Base-by-base conservation (phyloP, 2,888 invertebrate genomes). In the Gortyna flavago region DNA sequence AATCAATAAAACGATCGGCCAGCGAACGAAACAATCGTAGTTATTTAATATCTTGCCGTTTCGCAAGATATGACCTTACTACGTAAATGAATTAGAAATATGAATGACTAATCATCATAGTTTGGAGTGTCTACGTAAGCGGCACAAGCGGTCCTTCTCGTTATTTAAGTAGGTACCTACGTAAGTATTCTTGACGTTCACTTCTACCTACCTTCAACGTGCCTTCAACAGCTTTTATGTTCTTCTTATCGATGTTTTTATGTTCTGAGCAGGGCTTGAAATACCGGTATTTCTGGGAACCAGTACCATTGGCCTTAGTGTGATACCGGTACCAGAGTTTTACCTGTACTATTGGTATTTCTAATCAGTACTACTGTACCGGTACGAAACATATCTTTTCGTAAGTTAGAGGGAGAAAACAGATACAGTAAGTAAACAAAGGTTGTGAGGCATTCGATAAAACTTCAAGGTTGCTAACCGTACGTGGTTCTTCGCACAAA, bases 1-100 rank as follows among this genome's bases (percentile, higher is more conserved):
- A 93, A 96, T 96, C 96, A 93, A 94, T 94, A 93, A 93, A 94
- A 89, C 92, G 93, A 95, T 95, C 95, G 90, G 86, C 79, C 86
- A 90, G 87, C 85, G 86, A 87, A 88, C 87, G 90, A 91, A 95
- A 95, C 95, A 95, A 95, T 95, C 93, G 92, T 77, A 85, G 79
- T 84, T 88, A 89, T 89, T 88, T 85, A 89, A 88, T 83, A 88
- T 86, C 86, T 81, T 77, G 48, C 57, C 61, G 73, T 89, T 89
- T 82, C 83, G 88, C 81, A 89, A 89, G 77, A 80, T 81, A 83
- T 86, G 84, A 89, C 89, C 89, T 89, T 84, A 86, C 72, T 84
- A 74, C 75, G 84, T 86, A 84, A 82, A 87, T 83, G 85, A 88
- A 87, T 83, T 89, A 87, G 85, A 86, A 87, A 80, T 77, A 87